Conservation (phyloP, 2,113 vertebrate species). For the Caranx ignobilis region DNA sequence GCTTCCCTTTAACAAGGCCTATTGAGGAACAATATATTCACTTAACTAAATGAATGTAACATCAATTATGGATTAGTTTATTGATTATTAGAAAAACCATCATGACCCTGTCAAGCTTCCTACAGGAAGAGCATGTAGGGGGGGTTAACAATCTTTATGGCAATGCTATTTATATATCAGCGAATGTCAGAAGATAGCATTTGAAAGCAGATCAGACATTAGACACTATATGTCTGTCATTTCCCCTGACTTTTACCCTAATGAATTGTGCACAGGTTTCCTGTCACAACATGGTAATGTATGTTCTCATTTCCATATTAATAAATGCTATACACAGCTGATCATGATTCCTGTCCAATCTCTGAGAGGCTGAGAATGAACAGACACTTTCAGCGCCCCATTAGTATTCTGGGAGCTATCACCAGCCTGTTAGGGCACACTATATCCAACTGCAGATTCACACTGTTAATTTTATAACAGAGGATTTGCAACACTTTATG, state of each 20-base stretch:
- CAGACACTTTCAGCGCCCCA: conserved; percentile 28
- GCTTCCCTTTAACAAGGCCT: conserved; percentile 34
- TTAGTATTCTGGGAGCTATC: conserved; percentile 48
- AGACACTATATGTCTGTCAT: not conserved
- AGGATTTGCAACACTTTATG: conserved; percentile 46
- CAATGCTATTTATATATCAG: conserved; percentile 1
- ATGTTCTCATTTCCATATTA: conserved; percentile 33
- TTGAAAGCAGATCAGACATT: conserved; percentile 12
- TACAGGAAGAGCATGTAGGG: not conserved
- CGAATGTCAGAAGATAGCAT: conserved; percentile 11
- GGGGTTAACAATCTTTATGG: not conserved
- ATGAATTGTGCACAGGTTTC: conserved; percentile 33
- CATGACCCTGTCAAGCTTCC: conserved; percentile 15
- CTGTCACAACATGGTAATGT: conserved; percentile 7
- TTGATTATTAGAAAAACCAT: conserved; percentile 40
- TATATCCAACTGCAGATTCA: conserved; percentile 32
- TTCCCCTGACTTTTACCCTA: not conserved
- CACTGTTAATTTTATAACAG: conserved; percentile 64
- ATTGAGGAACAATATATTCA: conserved; percentile 33
- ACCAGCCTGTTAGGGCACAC: conserved; percentile 32
- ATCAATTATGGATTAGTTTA: conserved; percentile 44
- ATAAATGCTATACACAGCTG: conserved; percentile 29
- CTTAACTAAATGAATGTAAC: conserved; percentile 53
- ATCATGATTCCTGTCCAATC: conserved; percentile 39
- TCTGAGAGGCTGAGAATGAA: conserved; percentile 40